Evolutionary conservation across 2,113 vertebrate genomes (phyloP), one percentile per base, ranked within the genome.

Genomic region (mouse (Mus musculus)): DNA sequence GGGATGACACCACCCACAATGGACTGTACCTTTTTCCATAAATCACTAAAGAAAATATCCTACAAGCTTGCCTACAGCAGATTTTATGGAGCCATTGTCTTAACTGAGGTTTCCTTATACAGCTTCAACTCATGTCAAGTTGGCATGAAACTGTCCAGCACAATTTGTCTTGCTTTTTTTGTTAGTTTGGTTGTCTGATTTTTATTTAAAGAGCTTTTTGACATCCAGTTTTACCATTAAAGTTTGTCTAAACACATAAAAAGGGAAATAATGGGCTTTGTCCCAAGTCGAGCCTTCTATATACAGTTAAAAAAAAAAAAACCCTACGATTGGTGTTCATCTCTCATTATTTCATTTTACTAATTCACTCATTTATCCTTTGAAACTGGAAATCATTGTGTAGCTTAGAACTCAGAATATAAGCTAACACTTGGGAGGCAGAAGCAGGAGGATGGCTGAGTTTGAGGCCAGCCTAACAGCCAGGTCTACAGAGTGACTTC

Each of bases 171-270:
- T 77, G 75, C 19, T 95, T 92, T 82, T 52, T 59, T 92, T 59
- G 17, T 39, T 71, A 78, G 75, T 26, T 89, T 94, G 56, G 7
- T 93, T n/a, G 17, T 7, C 67, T 91, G 89, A 13, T 86, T 91
- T 89, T 93, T 90, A 91, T 78, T 28, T 93, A 76, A 91, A 93
- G 19, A 85, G 71, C 63, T 90, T 93, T 93, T 65, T 85, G 56
- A 95, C 89, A 73, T 96, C 36, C 54, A 46, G 11, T 90, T 94
- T 97, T 95, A 69, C 26, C 42, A 90, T 59, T 95, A 67, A 81
- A 82, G 20, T 92, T 95, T 92, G 94, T 76, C 49, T 81, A 49
- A 90, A 52, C 39, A 86, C 9, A n/a, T 75, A 90, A 36, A 69
- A 88, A 28, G 30, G 14, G 36, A 96, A 30, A 92, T 81, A 52